phyloP scores from a whole-genome alignment of 2,113 vertebrate species.

The Progne subis region DNA sequence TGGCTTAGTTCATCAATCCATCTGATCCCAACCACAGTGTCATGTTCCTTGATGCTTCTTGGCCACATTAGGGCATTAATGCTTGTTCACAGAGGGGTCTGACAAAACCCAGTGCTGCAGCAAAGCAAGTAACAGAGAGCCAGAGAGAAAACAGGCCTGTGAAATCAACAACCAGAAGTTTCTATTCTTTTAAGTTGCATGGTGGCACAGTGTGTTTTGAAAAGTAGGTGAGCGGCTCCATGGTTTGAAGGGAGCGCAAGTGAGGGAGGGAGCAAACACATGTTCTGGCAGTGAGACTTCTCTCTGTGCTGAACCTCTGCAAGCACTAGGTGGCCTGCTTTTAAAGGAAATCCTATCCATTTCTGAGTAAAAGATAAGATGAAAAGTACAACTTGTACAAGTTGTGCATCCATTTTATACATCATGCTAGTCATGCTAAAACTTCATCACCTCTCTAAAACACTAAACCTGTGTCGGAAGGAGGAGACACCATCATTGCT shows the following conservation, averaged over 20 bases:
- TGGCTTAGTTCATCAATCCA: background rate
- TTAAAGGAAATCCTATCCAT: background rate
- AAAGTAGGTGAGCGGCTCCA: background rate
- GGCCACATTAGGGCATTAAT: background rate
- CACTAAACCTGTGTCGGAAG: background rate
- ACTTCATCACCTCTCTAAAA: background rate
- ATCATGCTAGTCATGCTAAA: background rate
- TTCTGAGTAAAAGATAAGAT: background rate
- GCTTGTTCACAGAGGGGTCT: background rate
- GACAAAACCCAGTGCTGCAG: background rate
- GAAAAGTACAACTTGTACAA: background rate
- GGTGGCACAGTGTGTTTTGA: background rate
- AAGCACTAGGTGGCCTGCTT: constrained; percentile 53
- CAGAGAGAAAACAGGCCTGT: background rate
- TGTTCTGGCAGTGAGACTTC: background rate
- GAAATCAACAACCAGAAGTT: background rate
- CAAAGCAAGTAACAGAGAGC: background rate
- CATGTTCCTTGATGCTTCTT: background rate
- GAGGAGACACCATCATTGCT: background rate
- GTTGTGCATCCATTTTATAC: background rate
- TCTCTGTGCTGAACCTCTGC: background rate
- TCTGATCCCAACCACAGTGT: background rate
- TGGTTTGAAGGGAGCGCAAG: background rate
- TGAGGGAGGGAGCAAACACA: background rate
- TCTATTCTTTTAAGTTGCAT: background rate